Evolutionary conservation across 2,797 vertebrate species (phyloP), one percentile per base, ranked within the genome.

Genomic region (Sebastes miniatus): DNA sequence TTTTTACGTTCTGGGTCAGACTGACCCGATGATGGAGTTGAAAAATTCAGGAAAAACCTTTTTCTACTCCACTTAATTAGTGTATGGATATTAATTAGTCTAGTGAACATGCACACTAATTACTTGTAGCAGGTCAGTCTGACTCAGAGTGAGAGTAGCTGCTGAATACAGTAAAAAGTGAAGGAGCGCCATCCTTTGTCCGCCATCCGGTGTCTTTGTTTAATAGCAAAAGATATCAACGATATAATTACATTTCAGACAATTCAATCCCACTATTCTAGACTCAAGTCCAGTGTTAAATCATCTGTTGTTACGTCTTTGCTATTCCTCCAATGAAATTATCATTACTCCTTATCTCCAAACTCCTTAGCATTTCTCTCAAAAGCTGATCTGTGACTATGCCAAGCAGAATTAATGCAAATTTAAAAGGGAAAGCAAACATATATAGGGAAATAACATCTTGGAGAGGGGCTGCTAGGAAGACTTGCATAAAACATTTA

Each of bases 1-100:
- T 59, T 80, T n/a, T 61, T 68, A 12, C 22, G n/a, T 71, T 80
- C 27, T 32, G 16, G 32, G 56, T 78, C 14, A 61, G 25, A 75
- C 20, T 56, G 29, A 50, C 76, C 34, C 0, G 3, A 47, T 54
- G 69, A 73, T 39, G 16, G n/a, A 29, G 52, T 69, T 34, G 52
- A 20, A 29, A 74, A 77, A 67, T 64, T 1, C 27, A 22, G n/a
- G 14, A 25, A 59, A 74, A 57, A 67, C 24, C 29, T 32, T 69
- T 69, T 76, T 73, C 8, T 52, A 10, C 7, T 67, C 13, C 16
- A 14, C 9, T 16, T 70, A 69, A 81, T 81, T 61, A 27, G 24
- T 50, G 43, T 52, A 77, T 63, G 36, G 70, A 77, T 68, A 68
- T 76, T 8, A 67, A 66, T 62, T 25, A 62, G 20, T 71, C 3